Evolutionary conservation across 1,140 invertebrate species (phyloP).

Genomic region (Zaprionus inermis): DNA sequence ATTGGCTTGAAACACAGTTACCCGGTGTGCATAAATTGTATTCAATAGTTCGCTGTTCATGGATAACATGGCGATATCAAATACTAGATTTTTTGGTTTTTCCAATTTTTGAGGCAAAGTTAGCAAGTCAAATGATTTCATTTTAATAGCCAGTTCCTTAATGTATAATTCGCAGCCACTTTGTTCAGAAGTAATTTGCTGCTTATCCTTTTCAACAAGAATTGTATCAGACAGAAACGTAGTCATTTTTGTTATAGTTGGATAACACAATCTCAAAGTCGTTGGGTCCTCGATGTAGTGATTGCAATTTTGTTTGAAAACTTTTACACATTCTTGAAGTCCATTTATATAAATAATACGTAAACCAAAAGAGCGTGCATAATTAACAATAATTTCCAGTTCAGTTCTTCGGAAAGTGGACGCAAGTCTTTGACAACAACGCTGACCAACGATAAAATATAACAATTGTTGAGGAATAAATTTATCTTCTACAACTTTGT

Average conservation of each 20-base stretch:
- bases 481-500: constrained; percentile 50
- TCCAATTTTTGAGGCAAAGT: constrained; percentile 24
- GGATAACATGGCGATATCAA: constrained; percentile 1
- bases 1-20: constrained; percentile 57
- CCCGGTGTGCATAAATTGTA: constrained; percentile 41
- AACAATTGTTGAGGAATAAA: constrained; percentile 67
- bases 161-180: not conserved
- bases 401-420: constrained; percentile 58
- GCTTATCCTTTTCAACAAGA: constrained; percentile 27
- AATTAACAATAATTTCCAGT: constrained; percentile 19
- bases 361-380: constrained; percentile 41
- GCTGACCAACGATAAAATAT: constrained; percentile 64
- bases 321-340: constrained; percentile 54
- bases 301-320: constrained; percentile 59
- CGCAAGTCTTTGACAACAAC: constrained; percentile 68
- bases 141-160: constrained; percentile 20
- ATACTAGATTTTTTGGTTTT: constrained; percentile 28
- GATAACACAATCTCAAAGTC: constrained; percentile 18
- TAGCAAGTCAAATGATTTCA: constrained; percentile 13
- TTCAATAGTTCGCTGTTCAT: constrained; percentile 33
- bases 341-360: constrained; percentile 34
- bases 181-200: constrained; percentile 15
- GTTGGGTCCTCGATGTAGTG: constrained; percentile 65
- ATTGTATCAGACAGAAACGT: constrained; percentile 29
- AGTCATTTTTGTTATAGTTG: constrained; percentile 47